Conservation (phyloP, 2,797 vertebrate genomes). For the Arctocebus calabarensis region DNA sequence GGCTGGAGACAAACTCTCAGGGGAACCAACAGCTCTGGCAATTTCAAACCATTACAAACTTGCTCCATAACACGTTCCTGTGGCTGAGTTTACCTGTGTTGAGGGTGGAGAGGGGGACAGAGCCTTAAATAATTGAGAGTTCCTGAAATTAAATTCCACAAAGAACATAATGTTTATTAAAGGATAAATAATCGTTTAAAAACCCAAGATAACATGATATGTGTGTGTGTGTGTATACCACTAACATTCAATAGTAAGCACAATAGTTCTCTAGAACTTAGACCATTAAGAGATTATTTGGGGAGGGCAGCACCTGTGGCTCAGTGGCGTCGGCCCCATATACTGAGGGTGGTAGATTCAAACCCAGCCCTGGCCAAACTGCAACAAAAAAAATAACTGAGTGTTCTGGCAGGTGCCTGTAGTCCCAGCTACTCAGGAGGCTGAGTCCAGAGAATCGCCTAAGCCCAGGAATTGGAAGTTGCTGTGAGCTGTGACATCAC, state of each 20-base stretch:
- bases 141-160: constrained; percentile 17
- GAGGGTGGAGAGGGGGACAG: no score
- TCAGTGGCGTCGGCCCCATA: no score
- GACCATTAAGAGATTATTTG: background rate
- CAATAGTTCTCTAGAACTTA: background rate
- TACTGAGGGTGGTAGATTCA: no score
- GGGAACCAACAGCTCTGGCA: no score
- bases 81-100: fast-evolving
- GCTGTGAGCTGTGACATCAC: no score
- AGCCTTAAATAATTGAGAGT: background rate
- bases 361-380: no score
- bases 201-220: background rate
- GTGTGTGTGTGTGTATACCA: background rate
- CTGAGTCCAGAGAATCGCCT: no score
- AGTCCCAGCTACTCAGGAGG: no score
- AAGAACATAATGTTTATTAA: background rate
- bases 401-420: no score
- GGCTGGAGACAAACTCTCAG: background rate
- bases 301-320: no score
- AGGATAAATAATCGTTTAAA: background rate
- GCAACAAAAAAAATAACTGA: no score
- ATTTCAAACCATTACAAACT: background rate
- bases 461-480: no score
- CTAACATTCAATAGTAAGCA: background rate
- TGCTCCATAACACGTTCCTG: background rate